phyloP scores from a whole-genome alignment of 2,888 invertebrate genomes.

The Acheta domesticus region DNA sequence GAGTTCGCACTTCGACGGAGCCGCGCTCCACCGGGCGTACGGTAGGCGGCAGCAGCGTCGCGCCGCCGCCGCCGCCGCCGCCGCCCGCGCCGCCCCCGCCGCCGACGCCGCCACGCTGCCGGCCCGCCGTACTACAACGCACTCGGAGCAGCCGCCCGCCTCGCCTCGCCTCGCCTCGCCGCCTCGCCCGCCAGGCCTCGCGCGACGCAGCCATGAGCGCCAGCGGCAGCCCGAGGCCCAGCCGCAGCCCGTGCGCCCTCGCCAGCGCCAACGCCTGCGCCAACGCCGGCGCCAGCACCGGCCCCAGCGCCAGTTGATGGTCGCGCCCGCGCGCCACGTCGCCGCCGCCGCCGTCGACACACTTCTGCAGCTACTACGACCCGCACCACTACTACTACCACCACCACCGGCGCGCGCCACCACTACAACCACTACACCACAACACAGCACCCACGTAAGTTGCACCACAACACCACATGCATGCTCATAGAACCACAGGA shows the following conservation, averaged over 20 bases:
- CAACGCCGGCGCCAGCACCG: background rate
- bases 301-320: background rate
- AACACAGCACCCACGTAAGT: slow-evolving; percentile 18
- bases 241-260: background rate
- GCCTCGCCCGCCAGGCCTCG: background rate
- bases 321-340: background rate
- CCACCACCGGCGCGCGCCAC: background rate
- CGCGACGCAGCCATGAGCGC: background rate
- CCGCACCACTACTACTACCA: slow-evolving; percentile 1
- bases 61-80: background rate
- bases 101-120: background rate
- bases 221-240: background rate
- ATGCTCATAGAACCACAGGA: too few relatives aligned
- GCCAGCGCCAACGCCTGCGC: background rate
- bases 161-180: slow-evolving; percentile 18
- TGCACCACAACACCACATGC: background rate
- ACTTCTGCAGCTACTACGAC: slow-evolving; percentile 3
- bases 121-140: background rate
- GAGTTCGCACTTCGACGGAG: background rate
- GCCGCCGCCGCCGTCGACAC: slow-evolving; percentile 20
- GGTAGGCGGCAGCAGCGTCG: slow-evolving; percentile 21
- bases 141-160: slow-evolving; percentile 18
- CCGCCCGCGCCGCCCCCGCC: background rate
- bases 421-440: background rate
- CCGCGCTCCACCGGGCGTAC: background rate